A percentile compares a stretch with the other conserved stretches of the same genome.
phyloP scores from a whole-genome alignment of 2,888 invertebrate species.

The Ypsolopha sequella region DNA sequence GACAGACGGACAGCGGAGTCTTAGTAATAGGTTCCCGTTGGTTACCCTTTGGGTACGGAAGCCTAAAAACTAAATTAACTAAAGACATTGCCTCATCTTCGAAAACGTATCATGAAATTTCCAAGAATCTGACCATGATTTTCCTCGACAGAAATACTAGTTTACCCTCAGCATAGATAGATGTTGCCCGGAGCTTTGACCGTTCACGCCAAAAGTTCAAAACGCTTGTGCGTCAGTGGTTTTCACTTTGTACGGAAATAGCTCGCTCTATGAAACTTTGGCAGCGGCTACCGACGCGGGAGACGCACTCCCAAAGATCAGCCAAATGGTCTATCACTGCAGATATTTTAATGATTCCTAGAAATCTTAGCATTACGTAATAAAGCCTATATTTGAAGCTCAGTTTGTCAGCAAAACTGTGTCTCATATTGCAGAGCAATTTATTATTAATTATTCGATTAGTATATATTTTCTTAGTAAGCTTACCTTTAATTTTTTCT shows the following conservation, averaged over 20 bases:
- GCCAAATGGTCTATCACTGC: neutral
- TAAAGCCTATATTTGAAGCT: no score
- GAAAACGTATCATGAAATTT: no score
- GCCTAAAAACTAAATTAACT: no score
- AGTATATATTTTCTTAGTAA: neutral
- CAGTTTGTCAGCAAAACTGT: no score
- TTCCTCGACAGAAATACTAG: neutral
- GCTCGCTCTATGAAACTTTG: slow-evolving; percentile 41
- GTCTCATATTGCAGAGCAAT: no score
- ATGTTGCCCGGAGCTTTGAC: slow-evolving; percentile 31
- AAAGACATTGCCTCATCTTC: no score
- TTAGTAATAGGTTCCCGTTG: no score
- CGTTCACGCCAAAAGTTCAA: slow-evolving; percentile 13
- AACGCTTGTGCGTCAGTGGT: slow-evolving; percentile 26
- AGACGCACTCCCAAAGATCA: slow-evolving; percentile 20
- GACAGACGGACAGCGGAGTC: no score
- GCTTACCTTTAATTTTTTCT: slow-evolving; percentile 10
- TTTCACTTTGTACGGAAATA: slow-evolving; percentile 40
- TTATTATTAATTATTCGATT: no score
- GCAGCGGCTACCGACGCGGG: slow-evolving; percentile 48
- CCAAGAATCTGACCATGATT: neutral
- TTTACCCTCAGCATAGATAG: neutral
- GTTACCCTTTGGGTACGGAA: no score
- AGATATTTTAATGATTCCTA: neutral
- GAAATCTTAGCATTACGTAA: neutral